Evolutionary conservation across 2,888 invertebrate genomes (phyloP), one percentile per base, ranked within the genome.

Genomic region (Lasius platythorax): DNA sequence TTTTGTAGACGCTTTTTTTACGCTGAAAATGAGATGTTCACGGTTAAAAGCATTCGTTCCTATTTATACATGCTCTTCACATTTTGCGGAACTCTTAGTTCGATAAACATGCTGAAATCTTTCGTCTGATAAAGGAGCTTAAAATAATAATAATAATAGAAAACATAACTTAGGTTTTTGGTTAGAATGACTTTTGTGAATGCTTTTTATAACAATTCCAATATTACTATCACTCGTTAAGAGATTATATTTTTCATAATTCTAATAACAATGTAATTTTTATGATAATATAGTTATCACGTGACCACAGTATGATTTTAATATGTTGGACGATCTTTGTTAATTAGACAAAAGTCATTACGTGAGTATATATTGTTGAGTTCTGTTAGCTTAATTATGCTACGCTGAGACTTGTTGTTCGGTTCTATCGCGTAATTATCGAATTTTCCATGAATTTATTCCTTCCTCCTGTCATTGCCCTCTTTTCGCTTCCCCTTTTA

Each of bases 391-490:
- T 15, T 58, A 68, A 43, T 56, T 28, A 5, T n/a, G 15, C 12
- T 12, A 18, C 4, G n/a, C 30, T 12, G 15, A 33, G 30, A 15
- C 6, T 70, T 79, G n/a, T 18, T 53, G 23, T 79, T 79, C 46
- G 33, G 15, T 58, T 9, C 6, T 28, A 15, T 43, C 12, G 6
- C 23, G 23, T 46, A 63, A 50, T 85, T 78, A 46, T 75, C 58
- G 67, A 53, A 83, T 83, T 72, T 46, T 28, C 15, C 43, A n/a
- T 11, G 61, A 85, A 78, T 78, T 82, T 87, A 83, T 90, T 84
- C 28, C 30, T 23, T 50, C 37, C 30, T 64, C 33, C 11, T 64
- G 5, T 23, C 15, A 12, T 64, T 33, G 5, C 28, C 12, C 30
- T 33, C 18, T 40, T 63, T 30, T 18, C 43, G 12, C 30, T 37